A percentile compares a stretch with the other conserved stretches of the same genome.
These are phyloP conservation scores for Pedetes capensis DNA, from an alignment of 2,113 vertebrate genomes.

Conservation along the genomic window DNA sequence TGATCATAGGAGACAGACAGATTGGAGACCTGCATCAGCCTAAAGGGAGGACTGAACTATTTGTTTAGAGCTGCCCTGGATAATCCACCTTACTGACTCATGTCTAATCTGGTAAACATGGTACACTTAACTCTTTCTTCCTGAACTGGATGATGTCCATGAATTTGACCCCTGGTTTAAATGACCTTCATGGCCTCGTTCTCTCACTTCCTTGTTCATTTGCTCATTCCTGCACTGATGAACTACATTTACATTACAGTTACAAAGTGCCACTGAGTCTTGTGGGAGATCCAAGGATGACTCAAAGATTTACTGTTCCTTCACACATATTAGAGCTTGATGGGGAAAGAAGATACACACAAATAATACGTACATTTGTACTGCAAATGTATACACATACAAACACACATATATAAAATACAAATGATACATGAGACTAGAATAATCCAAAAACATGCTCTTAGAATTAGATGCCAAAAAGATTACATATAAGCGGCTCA, in stretches of 20 bases:
- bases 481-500: background rate
- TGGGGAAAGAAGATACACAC: background rate
- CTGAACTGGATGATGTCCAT: background rate
- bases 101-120: background rate
- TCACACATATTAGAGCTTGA: background rate
- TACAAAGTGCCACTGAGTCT: background rate
- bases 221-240: background rate
- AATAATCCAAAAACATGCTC: background rate
- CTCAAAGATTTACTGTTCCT: background rate
- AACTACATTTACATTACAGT: constrained; percentile 3
- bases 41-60: background rate
- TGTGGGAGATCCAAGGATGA: constrained; percentile 4
- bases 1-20: background rate
- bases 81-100: background rate
- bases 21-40: background rate
- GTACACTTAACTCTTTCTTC: background rate
- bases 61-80: background rate
- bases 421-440: background rate
- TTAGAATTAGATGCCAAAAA: constrained; percentile 23
- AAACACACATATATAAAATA: background rate
- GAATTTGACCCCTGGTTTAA: background rate
- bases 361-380: background rate
- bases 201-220: background rate
- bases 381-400: background rate
- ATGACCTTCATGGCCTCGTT: background rate